Base-by-base conservation (phyloP, 1,140 invertebrate genomes). In the Leptinotarsa texana region DNA sequence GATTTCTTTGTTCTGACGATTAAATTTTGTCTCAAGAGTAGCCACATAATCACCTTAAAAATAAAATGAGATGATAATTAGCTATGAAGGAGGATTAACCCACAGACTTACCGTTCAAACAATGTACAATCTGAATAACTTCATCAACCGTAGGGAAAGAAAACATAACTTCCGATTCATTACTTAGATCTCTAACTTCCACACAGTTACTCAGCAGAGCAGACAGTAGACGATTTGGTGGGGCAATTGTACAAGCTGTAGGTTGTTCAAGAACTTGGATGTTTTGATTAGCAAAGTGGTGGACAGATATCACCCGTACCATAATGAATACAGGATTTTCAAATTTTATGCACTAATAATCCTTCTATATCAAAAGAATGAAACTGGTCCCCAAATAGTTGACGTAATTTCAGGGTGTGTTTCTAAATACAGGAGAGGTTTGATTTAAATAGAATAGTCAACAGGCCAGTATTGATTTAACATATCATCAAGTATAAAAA, bases 271-370 rank as follows among this genome's bases (percentile, higher is more conserved):
- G 89, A 22, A 89, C 88, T 72, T 89, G 88, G 13, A 92, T 88
- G 79, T 90, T 88, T 82, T 93, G 91, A 18, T 88, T 88, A 15
- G 86, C 82, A 82, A 93, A 93, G 84, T 92, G 91, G 79, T 92
- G 91, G 69, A 91, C 90, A 22, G 90, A 90, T 69, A 93, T 89
- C 2, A 93, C 90, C 11, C 91, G 88, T 21, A 92, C 91, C 91
- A 93, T 93, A 18, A 49, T 73, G 24, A 67, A 11, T 42, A 11
- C 33, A 42, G 8, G 33, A 17, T 67, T 67, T 15, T 24, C n/a
- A 33, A 24, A 33, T 24, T 24, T 42, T 15, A 11, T 24, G 27
- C 27, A 67, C 42, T 67, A 67, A 67, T 11, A 42, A 42, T 42
- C 33, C 33, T 42, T 8, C 33, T 42, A 42, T 3, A 42, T 11